Percentiles rank a stretch among this genome's conserved stretches.
Evolutionary conservation across 2,888 invertebrate species (phyloP).

Genomic region (Orchestes rusci): DNA sequence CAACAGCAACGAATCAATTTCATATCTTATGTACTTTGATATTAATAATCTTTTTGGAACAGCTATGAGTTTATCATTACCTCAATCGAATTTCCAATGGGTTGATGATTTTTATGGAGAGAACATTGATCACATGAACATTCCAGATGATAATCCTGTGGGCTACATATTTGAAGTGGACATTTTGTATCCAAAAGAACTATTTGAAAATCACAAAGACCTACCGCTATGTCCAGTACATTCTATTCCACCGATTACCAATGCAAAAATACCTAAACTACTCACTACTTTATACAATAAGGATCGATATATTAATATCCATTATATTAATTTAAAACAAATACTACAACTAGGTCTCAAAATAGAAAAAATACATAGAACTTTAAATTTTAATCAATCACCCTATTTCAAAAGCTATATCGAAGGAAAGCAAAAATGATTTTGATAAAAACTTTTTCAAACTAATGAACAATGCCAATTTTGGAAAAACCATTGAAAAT

Average conservation of each 20-base stretch:
- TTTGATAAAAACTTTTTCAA: slow-evolving; percentile 12
- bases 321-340: slow-evolving; percentile 6
- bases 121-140: neutral
- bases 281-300: slow-evolving; percentile 7
- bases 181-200: slow-evolving; percentile 2
- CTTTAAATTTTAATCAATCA: slow-evolving; percentile 11
- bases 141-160: neutral
- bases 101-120: neutral
- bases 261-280: slow-evolving; percentile 6
- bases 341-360: slow-evolving; percentile 3
- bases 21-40: slow-evolving; percentile 6
- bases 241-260: slow-evolving; percentile 3
- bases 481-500: slow-evolving; percentile 12
- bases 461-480: slow-evolving; percentile 10
- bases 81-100: slow-evolving; percentile 1
- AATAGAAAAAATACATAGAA: slow-evolving; percentile 5
- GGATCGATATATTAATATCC: slow-evolving; percentile 1
- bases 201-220: slow-evolving; percentile 11
- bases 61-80: slow-evolving; percentile 6
- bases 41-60: slow-evolving; percentile 7
- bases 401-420: slow-evolving; percentile 8
- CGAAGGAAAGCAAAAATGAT: slow-evolving; percentile 8
- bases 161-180: slow-evolving; percentile 10
- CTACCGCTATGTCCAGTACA: slow-evolving; percentile 13
- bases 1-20: neutral